Evolutionary conservation across 2,797 vertebrate genomes (phyloP).

Genomic region (Falco cherrug): DNA sequence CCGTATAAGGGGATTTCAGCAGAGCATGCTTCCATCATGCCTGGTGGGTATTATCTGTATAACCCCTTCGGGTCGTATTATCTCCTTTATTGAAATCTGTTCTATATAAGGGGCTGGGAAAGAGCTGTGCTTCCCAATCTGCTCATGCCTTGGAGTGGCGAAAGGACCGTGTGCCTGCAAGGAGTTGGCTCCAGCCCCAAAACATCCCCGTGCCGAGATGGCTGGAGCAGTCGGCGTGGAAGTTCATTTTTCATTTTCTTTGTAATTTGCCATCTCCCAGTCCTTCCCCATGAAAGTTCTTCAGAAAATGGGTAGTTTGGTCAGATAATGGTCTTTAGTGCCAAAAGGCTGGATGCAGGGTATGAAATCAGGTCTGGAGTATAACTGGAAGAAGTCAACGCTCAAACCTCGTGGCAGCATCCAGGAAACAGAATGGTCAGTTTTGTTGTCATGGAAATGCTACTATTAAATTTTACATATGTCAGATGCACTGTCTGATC

Average conservation of each 20-base stretch:
- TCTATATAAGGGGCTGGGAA: slow-evolving; percentile 64
- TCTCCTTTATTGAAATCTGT: slow-evolving; percentile 60
- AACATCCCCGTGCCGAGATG: neutral
- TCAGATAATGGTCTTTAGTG: neutral
- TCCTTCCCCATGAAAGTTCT: neutral
- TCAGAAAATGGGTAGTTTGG: neutral
- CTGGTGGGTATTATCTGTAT: slow-evolving; percentile 51
- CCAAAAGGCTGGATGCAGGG: neutral
- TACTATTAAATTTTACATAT: neutral
- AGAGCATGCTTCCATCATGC: neutral
- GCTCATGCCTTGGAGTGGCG: slow-evolving; percentile 34
- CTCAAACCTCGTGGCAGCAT: neutral
- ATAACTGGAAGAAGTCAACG: neutral
- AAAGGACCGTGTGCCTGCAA: slow-evolving; percentile 35
- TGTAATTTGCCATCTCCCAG: neutral
- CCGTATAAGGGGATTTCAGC: slow-evolving; percentile 55
- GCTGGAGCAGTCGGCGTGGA: neutral
- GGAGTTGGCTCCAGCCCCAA: slow-evolving; percentile 42
- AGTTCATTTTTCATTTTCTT: neutral
- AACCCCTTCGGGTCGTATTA: slow-evolving; percentile 52
- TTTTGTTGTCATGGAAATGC: neutral
- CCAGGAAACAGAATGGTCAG: neutral
- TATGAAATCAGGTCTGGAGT: neutral
- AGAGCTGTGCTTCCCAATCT: slow-evolving; percentile 43
- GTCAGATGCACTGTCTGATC: neutral